phyloP scores from a whole-genome alignment of 2,888 invertebrate species.

The Thereva nobilitata region DNA sequence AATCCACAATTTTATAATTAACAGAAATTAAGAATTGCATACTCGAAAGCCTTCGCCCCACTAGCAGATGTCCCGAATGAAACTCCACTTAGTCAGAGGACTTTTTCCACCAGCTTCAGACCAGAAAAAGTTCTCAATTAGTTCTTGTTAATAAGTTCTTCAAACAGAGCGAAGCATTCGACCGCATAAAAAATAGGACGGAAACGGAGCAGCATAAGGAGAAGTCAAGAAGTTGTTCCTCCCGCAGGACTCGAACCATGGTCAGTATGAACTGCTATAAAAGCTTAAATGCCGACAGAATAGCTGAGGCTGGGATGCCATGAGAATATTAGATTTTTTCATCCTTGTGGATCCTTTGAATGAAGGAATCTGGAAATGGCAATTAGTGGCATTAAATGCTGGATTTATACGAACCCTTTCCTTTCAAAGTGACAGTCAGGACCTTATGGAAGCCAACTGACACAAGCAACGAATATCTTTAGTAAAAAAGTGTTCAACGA shows the following conservation, averaged over 20 bases:
- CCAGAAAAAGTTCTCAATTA: conserved; percentile 30
- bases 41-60: not conserved
- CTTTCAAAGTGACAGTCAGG: too few relatives aligned
- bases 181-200: conserved; percentile 28
- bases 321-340: conserved; percentile 20
- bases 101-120: conserved; percentile 10
- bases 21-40: conserved; percentile 14
- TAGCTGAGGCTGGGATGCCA: conserved; percentile 4
- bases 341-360: not conserved
- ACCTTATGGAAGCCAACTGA: too few relatives aligned
- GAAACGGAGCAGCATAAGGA: not conserved
- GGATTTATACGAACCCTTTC: too few relatives aligned
- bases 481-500: too few relatives aligned
- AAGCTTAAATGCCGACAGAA: conserved; percentile 18
- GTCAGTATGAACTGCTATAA: conserved; percentile 11
- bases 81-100: not conserved
- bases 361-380: too few relatives aligned
- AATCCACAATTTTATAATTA: conserved; percentile 27
- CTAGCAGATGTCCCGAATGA: conserved; percentile 15
- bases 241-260: conserved; percentile 17
- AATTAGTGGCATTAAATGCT: too few relatives aligned
- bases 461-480: too few relatives aligned
- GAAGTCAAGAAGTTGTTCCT: conserved; percentile 13
- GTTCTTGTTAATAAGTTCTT: conserved; percentile 33
- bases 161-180: conserved; percentile 29